Evolutionary conservation across 2,797 vertebrate species (phyloP), one percentile per base, ranked within the genome.

Genomic region (Erpetoichthys calabaricus): DNA sequence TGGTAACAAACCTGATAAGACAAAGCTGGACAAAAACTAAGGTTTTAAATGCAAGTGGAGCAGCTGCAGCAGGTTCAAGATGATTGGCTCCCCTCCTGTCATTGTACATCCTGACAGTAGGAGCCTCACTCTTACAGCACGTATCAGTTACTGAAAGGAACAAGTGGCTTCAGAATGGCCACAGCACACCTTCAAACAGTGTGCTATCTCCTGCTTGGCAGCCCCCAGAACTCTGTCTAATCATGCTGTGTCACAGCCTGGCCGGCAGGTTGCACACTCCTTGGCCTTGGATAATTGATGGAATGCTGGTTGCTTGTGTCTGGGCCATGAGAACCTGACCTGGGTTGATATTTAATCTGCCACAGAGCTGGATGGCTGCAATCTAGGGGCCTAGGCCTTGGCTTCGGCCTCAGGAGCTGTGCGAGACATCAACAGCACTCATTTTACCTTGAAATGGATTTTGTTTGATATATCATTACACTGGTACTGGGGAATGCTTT

Each of bases 281-380:
- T 69, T 75, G 73, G 80, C 76, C 76, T 73, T 71, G 76, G 74
- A 78, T 82, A 83, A 82, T 81, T 81, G 79, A 71, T 80, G 76
- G 79, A 85, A 83, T 83, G 80, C 80, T 79, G 80, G 75, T 75
- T 25, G 77, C 82, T 83, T 78, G 77, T 74, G 76, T 71, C 69
- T 72, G 67, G 81, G 75, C 81, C 81, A 82, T 83, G 82, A 85
- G 81, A 85, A 85, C 65, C 72, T 85, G 81, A 85, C 81, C 81
- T 59, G 67, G 60, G 69, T 65, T 79, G 79, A 79, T 82, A 80
- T 79, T 82, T 80, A 81, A 82, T 83, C 81, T 79, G 71, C 72
- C 74, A 67, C 70, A 70, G 75, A 73, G 73, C 77, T 75, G 72
- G 75, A 52, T 59, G 57, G 73, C 73, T 70, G 75, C 74, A 71